Evolutionary conservation across 2,888 invertebrate genomes (phyloP).

Genomic region (Scrobipalpa costella): DNA sequence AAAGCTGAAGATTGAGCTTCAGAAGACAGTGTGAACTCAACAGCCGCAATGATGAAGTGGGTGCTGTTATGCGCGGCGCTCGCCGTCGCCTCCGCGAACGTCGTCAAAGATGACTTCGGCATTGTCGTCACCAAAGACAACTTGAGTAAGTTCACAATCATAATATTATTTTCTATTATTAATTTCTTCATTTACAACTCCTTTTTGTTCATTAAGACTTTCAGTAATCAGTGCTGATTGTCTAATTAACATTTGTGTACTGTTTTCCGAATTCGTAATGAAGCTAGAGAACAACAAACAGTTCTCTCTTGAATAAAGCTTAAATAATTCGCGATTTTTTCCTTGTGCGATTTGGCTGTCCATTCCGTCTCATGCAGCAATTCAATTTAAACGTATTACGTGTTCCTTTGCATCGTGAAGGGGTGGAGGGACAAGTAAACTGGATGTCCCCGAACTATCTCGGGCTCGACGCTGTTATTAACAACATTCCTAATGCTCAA

Average conservation of each 20-base stretch:
- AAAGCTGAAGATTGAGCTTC: slow-evolving; percentile 37
- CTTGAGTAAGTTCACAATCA: slow-evolving; percentile 56
- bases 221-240: neutral
- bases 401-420: neutral
- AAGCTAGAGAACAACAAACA: no score
- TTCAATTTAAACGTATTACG: neutral
- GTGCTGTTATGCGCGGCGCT: slow-evolving; percentile 53
- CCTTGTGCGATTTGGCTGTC: neutral
- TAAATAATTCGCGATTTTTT: no score
- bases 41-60: slow-evolving; percentile 51
- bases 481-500: no score
- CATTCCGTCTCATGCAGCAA: neutral
- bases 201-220: neutral
- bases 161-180: slow-evolving; percentile 1
- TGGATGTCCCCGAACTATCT: neutral
- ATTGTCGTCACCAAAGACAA: slow-evolving; percentile 59
- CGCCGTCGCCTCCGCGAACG: slow-evolving; percentile 56
- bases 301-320: no score
- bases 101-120: slow-evolving; percentile 55
- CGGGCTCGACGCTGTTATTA: neutral
- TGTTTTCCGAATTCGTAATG: no score
- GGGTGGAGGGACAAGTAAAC: neutral
- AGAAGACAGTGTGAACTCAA: slow-evolving; percentile 39
- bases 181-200: neutral
- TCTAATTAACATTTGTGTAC: no score